Base-by-base conservation (phyloP, 2,797 vertebrate genomes). In the Leptodactylus fallax region DNA sequence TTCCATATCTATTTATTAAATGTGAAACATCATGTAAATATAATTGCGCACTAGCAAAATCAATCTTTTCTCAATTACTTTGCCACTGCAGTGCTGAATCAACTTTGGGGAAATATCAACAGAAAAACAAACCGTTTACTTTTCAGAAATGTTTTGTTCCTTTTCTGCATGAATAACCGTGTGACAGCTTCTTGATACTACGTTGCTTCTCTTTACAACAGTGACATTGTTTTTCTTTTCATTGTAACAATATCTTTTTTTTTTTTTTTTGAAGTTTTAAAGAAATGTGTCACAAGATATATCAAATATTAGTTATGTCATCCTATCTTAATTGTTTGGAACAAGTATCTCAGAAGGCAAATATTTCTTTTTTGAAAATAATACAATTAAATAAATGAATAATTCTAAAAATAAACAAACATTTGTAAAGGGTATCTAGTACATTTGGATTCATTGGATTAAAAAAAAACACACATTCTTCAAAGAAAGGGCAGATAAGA, bases 81-180 rank as follows among this genome's bases (percentile, higher is more conserved):
- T 84, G 21, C 27, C 69, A 76, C 12, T 58, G 19, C 55, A 67
- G 36, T 23, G 23, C 53, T 25, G 13, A 12, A 83, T 55, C 63
- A 55, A 61, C 56, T 61, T 81, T 61, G 19, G 72, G 8, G 51
- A 71, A 36, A 71, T 56, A 83, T 71, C 14, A 71, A 21, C 25
- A 83, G 17, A 63, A 71, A 71, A 83, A 56, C 81, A 53, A 82
- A 53, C 65, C 51, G 17, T 71, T 55, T 71, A 55, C 21, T 71
- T 83, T 69, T 71, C 16, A 27, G 17, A 25, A 71, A 71, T 55
- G 63, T 53, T 71, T 69, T 71, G 63, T 71, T 71, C 51, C 65
- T 83, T 83, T 71, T 56, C 81, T 71, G 63, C 61, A 83, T 83
- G 81, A 83, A 83, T 83, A 83, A 83, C 53, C 19, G n/a, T 36